These are phyloP conservation scores for Drosophila parthenogenetica DNA, from an alignment of 2,888 invertebrate genomes.

Conservation along the genomic window DNA sequence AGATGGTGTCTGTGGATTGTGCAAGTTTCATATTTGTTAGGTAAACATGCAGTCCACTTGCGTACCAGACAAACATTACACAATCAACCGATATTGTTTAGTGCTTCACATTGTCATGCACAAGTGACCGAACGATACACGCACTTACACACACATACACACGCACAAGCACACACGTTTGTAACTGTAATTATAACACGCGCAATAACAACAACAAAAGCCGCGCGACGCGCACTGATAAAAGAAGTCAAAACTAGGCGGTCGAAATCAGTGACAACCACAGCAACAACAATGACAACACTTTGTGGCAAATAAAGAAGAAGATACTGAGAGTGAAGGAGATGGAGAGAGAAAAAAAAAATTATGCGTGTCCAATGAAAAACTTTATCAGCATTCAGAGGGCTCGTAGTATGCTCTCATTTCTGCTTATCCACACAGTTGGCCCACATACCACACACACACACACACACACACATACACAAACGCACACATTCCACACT, in stretches of 20 bases:
- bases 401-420: conserved; percentile 48
- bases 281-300: conserved; percentile 37
- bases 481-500: background rate
- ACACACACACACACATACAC: conserved; percentile 10
- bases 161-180: conserved; percentile 24
- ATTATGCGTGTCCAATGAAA: conserved; percentile 58
- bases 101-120: conserved; percentile 24
- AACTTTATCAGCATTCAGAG: conserved; percentile 63
- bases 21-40: background rate
- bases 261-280: conserved; percentile 22
- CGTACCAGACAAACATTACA: conserved; percentile 30
- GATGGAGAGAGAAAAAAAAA: conserved; percentile 47
- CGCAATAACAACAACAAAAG: conserved; percentile 25
- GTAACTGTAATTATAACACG: conserved; percentile 56
- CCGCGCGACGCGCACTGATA: conserved; percentile 38
- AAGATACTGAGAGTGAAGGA: conserved; percentile 7
- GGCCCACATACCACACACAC: conserved; percentile 46
- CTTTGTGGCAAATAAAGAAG: conserved; percentile 50
- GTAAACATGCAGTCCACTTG: conserved; percentile 18
- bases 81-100: conserved; percentile 27
- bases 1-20: background rate
- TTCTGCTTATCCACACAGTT: conserved; percentile 50
- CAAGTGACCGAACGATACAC: conserved; percentile 12
- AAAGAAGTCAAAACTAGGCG: conserved; percentile 10
- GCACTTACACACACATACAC: conserved; percentile 15